These are phyloP conservation scores for Diploscapter pachys DNA, from an alignment of 1,140 invertebrate genomes.

Conservation along the genomic window DNA sequence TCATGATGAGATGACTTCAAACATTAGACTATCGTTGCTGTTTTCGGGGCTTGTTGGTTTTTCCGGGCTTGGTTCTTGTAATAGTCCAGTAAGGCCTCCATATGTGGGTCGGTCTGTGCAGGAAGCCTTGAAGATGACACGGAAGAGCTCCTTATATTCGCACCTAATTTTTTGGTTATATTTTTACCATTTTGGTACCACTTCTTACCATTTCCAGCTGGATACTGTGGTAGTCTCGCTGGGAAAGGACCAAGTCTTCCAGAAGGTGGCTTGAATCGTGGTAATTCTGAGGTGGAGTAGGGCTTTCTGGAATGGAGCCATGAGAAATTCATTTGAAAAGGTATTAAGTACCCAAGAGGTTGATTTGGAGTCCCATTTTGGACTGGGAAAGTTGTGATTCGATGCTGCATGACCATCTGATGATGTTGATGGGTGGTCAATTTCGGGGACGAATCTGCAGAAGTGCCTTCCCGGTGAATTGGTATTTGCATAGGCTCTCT, in stretches of 20 bases:
- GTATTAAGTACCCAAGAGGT: neutral
- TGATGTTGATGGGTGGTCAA: slow-evolving; percentile 6
- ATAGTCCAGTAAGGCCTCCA: slow-evolving; percentile 35
- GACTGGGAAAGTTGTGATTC: slow-evolving; percentile 31
- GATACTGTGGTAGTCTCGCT: neutral
- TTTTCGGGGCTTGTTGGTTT: slow-evolving; percentile 3
- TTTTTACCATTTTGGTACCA: no score
- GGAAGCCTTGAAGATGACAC: neutral
- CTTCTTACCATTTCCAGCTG: no score
- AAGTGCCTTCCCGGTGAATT: neutral
- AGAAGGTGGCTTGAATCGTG: slow-evolving; percentile 17
- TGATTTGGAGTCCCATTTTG: neutral
- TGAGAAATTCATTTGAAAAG: neutral
- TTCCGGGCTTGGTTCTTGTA: slow-evolving; percentile 20
- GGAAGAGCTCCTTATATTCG: slow-evolving; percentile 9
- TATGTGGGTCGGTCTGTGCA: slow-evolving; percentile 26
- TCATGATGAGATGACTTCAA: no score
- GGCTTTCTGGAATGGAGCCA: slow-evolving; percentile 11
- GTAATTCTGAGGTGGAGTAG: slow-evolving; percentile 10
- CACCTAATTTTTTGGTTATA: no score
- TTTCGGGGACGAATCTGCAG: neutral
- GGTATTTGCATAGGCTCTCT: neutral
- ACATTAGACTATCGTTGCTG: slow-evolving; percentile 25
- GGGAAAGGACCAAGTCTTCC: slow-evolving; percentile 12
- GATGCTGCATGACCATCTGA: no score